phyloP scores from a whole-genome alignment of 2,888 invertebrate species.

The Troides helena region DNA sequence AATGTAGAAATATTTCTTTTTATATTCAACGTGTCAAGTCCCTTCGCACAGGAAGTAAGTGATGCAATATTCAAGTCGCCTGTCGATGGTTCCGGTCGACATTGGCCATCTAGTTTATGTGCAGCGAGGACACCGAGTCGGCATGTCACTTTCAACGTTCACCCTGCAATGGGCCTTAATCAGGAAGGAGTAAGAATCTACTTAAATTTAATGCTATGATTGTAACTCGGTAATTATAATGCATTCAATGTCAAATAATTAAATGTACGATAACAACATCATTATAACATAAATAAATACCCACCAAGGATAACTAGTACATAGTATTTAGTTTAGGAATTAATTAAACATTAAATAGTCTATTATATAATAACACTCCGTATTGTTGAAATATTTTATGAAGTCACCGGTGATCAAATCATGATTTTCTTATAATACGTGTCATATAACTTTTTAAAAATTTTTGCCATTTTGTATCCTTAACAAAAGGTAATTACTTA shows the following conservation, averaged over 20 bases:
- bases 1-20: not conserved
- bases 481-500: too few species aligned
- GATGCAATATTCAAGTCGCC: constrained; percentile 43
- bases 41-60: constrained; percentile 46
- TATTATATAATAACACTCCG: too few species aligned
- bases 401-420: too few species aligned
- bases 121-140: constrained; percentile 54
- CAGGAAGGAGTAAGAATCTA: constrained; percentile 42
- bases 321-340: not conserved
- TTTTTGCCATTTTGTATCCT: too few species aligned
- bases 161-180: constrained; percentile 46
- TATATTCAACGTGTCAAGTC: constrained; percentile 7
- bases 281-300: not conserved
- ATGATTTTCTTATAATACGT: too few species aligned
- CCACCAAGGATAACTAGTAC: not conserved
- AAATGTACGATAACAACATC: constrained; percentile 2
- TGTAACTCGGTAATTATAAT: not conserved
- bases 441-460: too few species aligned
- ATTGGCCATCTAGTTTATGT: constrained; percentile 49
- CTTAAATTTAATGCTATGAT: constrained; percentile 1
- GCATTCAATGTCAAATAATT: not conserved
- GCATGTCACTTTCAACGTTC: constrained; percentile 53
- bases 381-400: too few species aligned
- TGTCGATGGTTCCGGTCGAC: constrained; percentile 44
- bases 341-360: not conserved